Conservation (phyloP, 2,113 vertebrate genomes). For the Motacilla alba region DNA sequence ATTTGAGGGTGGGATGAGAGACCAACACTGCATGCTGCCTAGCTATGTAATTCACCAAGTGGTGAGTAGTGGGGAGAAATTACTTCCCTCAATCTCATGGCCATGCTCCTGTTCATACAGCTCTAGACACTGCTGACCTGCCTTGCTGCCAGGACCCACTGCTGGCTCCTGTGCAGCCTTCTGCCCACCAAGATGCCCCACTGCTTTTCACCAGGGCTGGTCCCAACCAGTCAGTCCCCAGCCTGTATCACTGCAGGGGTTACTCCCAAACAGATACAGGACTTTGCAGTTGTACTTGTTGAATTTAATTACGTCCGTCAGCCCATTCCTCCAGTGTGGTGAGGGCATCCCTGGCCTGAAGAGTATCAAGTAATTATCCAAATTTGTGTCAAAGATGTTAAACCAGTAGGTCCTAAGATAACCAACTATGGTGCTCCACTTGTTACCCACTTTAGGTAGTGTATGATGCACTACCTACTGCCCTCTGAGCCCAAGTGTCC, state of each 20-base stretch:
- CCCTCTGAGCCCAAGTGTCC: background rate
- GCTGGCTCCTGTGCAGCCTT: background rate
- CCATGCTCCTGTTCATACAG: background rate
- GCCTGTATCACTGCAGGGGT: background rate
- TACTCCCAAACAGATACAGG: background rate
- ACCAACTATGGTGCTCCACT: background rate
- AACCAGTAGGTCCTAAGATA: background rate
- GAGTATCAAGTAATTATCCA: background rate
- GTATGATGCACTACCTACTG: background rate
- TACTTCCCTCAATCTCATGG: background rate
- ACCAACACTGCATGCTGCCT: background rate
- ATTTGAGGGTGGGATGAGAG: background rate
- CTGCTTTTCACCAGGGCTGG: background rate
- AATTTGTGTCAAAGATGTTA: background rate
- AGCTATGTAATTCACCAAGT: background rate
- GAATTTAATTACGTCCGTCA: background rate
- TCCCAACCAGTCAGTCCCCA: background rate
- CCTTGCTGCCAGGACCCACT: background rate
- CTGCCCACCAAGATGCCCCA: background rate
- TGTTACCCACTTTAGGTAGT: background rate
- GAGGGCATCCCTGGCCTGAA: background rate
- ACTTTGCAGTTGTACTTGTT: background rate
- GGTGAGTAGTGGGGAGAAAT: background rate
- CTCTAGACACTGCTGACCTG: background rate
- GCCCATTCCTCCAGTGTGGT: background rate